Percentiles rank a stretch among this genome's conserved stretches.
These are phyloP conservation scores for Ennomos quercinarius DNA, from an alignment of 2,888 invertebrate species.

Conservation along the genomic window DNA sequence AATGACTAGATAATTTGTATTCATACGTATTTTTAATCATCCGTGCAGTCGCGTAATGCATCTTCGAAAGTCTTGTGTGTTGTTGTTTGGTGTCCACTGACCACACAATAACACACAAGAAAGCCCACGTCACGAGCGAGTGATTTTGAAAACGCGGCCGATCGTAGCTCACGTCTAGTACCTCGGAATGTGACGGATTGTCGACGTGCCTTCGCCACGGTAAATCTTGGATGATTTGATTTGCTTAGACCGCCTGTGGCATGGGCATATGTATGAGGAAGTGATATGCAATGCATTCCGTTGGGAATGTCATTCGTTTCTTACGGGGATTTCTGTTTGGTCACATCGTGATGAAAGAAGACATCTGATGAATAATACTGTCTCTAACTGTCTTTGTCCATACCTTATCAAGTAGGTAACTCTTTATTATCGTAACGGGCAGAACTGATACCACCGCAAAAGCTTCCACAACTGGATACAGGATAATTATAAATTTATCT, in stretches of 20 bases:
- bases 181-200: constrained; percentile 53
- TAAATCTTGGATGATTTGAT: constrained; percentile 43
- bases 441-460: background rate
- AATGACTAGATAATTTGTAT: constrained; percentile 9
- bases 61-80: constrained; percentile 13
- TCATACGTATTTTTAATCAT: constrained; percentile 17
- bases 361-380: background rate
- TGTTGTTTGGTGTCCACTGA: background rate
- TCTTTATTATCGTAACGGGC: too few species aligned
- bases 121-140: constrained; percentile 63
- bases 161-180: constrained; percentile 39
- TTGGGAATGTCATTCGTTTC: constrained; percentile 15
- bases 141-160: constrained; percentile 60
- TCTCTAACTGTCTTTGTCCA: too few species aligned
- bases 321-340: constrained; percentile 18
- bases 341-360: constrained; percentile 20
- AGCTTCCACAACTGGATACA: background rate
- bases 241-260: constrained; percentile 31
- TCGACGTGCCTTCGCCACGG: constrained; percentile 44
- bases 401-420: too few species aligned
- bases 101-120: constrained; percentile 46
- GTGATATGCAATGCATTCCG: constrained; percentile 32
- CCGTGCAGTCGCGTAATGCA: constrained; percentile 9
- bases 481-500: background rate
- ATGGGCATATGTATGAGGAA: constrained; percentile 34